Conservation (phyloP, 2,888 invertebrate species). For the Zygogramma bicolorata region DNA sequence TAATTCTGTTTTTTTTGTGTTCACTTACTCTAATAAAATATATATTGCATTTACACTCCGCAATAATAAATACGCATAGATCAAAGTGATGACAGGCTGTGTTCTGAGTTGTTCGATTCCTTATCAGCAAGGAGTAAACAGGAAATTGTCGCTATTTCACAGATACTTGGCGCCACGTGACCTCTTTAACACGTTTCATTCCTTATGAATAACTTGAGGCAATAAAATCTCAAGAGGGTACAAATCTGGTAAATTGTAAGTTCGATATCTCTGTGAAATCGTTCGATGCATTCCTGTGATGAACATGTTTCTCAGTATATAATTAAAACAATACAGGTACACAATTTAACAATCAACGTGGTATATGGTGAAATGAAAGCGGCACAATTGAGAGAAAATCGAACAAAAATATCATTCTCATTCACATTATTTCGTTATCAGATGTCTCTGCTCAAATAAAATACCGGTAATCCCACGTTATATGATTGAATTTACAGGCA, state of each 20-base stretch:
- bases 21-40: not conserved
- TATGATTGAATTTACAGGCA: no score
- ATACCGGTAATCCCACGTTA: no score
- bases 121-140: slow-evolving; percentile 1
- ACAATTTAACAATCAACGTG: no score
- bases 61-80: slow-evolving; percentile 2
- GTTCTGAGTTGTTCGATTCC: not conserved
- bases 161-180: not conserved
- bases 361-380: no score
- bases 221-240: not conserved
- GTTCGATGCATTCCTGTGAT: no score
- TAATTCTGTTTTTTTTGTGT: not conserved
- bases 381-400: no score
- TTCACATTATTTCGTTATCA: no score
- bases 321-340: no score
- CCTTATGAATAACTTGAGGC: not conserved
- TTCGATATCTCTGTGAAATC: not conserved
- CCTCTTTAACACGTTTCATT: not conserved
- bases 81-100: not conserved
- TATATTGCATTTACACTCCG: not conserved
- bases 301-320: no score
- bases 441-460: no score
- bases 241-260: not conserved
- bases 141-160: not conserved
- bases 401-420: no score